phyloP scores from a whole-genome alignment of 2,797 vertebrate genomes.

The Todus mexicanus region DNA sequence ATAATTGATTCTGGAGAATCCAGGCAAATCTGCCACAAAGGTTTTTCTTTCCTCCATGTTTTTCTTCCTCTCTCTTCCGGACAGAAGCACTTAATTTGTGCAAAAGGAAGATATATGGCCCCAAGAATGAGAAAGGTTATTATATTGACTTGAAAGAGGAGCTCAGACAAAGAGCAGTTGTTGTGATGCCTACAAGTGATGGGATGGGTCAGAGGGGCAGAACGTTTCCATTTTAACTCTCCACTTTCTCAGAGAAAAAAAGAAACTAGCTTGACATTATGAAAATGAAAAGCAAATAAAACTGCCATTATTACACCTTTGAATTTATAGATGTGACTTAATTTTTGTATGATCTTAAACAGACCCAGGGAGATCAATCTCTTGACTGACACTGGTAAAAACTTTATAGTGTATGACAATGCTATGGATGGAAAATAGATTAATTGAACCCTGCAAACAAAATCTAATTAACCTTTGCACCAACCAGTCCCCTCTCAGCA shows the following conservation, averaged over 20 bases:
- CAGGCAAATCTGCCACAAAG: constrained; percentile 45
- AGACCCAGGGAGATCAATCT: not conserved
- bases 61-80: constrained; percentile 2
- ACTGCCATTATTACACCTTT: not conserved
- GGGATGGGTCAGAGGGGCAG: not conserved
- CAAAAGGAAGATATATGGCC: not conserved
- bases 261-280: not conserved
- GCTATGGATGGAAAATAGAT: not conserved
- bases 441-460: not conserved
- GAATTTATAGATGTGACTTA: not conserved
- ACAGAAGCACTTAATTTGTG: constrained; percentile 4
- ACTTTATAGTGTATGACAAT: not conserved
- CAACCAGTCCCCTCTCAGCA: not conserved
- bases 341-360: not conserved
- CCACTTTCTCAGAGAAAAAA: not conserved
- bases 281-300: not conserved
- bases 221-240: not conserved
- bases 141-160: not conserved
- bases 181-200: not conserved
- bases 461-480: not conserved
- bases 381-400: not conserved
- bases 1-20: constrained; percentile 36
- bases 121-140: not conserved
- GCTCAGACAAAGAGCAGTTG: not conserved
- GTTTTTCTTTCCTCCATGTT: constrained; percentile 20